Percentiles rank a stretch among this genome's conserved stretches.
phyloP scores from a whole-genome alignment of 2,797 vertebrate species.

The Coendou prehensilis region DNA sequence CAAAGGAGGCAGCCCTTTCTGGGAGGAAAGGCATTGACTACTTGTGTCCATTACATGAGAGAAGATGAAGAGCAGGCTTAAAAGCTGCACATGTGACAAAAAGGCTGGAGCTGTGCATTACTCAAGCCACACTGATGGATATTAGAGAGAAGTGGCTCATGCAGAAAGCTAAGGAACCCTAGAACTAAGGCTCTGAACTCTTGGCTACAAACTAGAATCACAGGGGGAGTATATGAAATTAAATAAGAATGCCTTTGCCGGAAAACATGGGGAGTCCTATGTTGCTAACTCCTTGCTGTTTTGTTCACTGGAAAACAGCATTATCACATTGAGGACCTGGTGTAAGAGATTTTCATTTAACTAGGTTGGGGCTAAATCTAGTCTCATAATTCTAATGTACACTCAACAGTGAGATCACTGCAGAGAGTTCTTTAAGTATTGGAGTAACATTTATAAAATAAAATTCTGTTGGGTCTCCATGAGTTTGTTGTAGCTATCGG shows the following conservation, averaged over 20 bases:
- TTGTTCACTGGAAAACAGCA: background rate
- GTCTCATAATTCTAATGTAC: background rate
- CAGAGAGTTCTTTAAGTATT: slow-evolving; percentile 21
- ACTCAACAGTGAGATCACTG: background rate
- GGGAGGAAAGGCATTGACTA: background rate
- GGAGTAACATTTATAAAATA: background rate
- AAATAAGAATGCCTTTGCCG: background rate
- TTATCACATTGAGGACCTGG: background rate
- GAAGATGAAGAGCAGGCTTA: background rate
- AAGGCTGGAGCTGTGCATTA: background rate
- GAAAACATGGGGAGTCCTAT: background rate
- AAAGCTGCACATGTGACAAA: background rate
- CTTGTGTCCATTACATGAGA: background rate
- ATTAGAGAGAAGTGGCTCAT: background rate
- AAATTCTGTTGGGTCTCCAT: background rate
- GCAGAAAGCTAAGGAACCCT: background rate
- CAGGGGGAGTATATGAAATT: background rate
- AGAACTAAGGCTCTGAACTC: background rate
- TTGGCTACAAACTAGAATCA: background rate
- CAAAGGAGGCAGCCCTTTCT: background rate
- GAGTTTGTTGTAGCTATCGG: slow-evolving; percentile 33
- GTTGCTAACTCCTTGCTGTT: background rate
- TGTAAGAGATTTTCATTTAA: slow-evolving; percentile 32
- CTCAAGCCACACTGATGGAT: background rate
- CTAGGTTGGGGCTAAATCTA: background rate